Evolutionary conservation across 2,888 invertebrate species (phyloP), one percentile per base, ranked within the genome.

Genomic region (Lepidochitona cinerea): DNA sequence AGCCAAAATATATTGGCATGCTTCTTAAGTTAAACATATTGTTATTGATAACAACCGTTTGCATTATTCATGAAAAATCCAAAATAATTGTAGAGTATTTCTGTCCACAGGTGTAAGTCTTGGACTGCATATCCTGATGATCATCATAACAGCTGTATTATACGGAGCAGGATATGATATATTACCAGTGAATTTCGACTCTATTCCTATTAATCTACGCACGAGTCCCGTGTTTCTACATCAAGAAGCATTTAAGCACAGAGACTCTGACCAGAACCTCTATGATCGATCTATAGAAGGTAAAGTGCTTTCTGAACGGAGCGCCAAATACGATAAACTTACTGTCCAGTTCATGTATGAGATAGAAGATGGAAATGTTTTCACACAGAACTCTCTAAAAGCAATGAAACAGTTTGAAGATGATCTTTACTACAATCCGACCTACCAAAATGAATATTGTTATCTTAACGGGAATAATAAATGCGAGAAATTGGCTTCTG

Each of bases 241-340:
- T 26, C 74, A 74, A 37, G 41, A 37, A 32, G 79, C 78, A 1
- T 79, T 76, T 76, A 14, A 9, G 69, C n/a, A 70, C 70, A 33
- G 72, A 35, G 66, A 66, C 66, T 36, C 32, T 14, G 66, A 66
- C 36, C 35, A 26, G 14, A 66, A 36, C 4, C 35, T 66, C 9
- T 66, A 66, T 9, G 37, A 66, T 26, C 29, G 66, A 23, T n/a
- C 35, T 14, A 35, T 14, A 32, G 66, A 23, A 9, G 66, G 66
- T 3, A 26, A 9, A 36, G 37, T 36, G 14, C 14, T 66, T 26
- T 36, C 66, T 14, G 66, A 66, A 37, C 35, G 66, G 35, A 14
- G 36, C 2, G 35, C 29, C 14, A 66, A 29, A n/a, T 66, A 66
- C 9, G 35, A 66, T 26, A 14, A 26, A 14, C 18, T 66, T 4